phyloP scores from a whole-genome alignment of 1,140 invertebrate genomes.

The Diplogasteroides magnus region DNA sequence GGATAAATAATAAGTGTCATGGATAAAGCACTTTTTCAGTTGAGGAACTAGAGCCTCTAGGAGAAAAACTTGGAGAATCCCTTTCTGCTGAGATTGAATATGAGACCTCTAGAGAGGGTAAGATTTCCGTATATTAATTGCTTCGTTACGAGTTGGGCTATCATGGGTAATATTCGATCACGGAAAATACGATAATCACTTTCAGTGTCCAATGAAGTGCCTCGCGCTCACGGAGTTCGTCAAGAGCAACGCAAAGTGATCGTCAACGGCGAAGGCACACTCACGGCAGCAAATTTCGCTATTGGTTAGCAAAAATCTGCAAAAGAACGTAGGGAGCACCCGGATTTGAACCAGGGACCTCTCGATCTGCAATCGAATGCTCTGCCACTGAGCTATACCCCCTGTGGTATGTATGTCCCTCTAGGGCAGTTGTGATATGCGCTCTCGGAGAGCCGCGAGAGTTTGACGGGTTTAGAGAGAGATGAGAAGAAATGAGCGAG shows the following conservation, averaged over 20 bases:
- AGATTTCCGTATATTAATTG: neutral
- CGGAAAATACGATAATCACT: too few species aligned
- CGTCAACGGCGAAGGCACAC: neutral
- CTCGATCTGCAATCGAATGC: slow-evolving; percentile 63
- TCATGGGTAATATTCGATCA: too few species aligned
- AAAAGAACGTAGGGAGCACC: slow-evolving; percentile 44
- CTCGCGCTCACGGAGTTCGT: neutral
- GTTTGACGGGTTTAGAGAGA: too few species aligned
- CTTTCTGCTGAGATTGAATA: neutral
- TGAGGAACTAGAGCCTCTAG: neutral
- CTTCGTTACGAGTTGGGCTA: neutral
- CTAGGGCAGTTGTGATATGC: too few species aligned
- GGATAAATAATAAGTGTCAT: too few species aligned
- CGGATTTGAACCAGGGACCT: slow-evolving; percentile 62
- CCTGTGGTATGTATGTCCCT: too few species aligned
- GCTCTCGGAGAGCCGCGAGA: too few species aligned
- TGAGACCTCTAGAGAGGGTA: neutral
- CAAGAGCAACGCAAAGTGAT: neutral
- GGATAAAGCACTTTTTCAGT: too few species aligned
- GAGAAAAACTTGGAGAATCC: too few species aligned
- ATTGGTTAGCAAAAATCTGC: neutral
- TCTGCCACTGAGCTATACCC: slow-evolving; percentile 61
- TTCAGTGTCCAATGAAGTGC: neutral
- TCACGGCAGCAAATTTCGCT: neutral
- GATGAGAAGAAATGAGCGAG: too few species aligned